Evolutionary conservation across 1,140 invertebrate genomes (phyloP).

Genomic region (Caenorhabditis inopinata): DNA sequence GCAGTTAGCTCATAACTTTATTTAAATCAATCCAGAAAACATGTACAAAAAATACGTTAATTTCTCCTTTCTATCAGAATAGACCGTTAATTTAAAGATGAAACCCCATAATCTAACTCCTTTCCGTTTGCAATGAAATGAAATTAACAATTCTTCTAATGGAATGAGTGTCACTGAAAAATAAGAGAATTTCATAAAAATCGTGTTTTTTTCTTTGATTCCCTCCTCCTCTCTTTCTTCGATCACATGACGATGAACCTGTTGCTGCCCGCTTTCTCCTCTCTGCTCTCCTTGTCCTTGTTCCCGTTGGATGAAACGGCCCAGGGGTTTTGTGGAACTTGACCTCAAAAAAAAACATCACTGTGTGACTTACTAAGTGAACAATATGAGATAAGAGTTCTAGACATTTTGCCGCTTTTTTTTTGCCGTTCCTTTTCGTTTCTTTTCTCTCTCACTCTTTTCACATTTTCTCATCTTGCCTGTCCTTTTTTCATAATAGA

Average conservation of each 20-base stretch:
- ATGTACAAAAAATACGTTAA: too few species aligned
- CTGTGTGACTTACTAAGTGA: not conserved
- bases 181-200: not conserved
- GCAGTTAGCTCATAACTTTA: too few species aligned
- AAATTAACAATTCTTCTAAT: too few species aligned
- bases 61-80: too few species aligned
- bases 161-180: not conserved
- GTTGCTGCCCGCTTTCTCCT: not conserved
- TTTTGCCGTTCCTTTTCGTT: not conserved
- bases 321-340: not conserved
- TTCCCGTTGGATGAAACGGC: not conserved
- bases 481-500: not conserved
- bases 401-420: slow-evolving; percentile 1
- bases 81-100: too few species aligned
- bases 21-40: too few species aligned
- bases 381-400: not conserved
- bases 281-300: not conserved
- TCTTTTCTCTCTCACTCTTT: not conserved
- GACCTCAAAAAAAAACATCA: slow-evolving; percentile 10
- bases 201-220: not conserved
- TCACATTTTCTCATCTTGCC: not conserved
- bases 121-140: too few species aligned
- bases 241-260: slow-evolving; percentile 30
- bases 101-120: too few species aligned
- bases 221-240: not conserved